Base-by-base conservation (phyloP, 2,797 vertebrate species). In the Xyrichtys novacula region DNA sequence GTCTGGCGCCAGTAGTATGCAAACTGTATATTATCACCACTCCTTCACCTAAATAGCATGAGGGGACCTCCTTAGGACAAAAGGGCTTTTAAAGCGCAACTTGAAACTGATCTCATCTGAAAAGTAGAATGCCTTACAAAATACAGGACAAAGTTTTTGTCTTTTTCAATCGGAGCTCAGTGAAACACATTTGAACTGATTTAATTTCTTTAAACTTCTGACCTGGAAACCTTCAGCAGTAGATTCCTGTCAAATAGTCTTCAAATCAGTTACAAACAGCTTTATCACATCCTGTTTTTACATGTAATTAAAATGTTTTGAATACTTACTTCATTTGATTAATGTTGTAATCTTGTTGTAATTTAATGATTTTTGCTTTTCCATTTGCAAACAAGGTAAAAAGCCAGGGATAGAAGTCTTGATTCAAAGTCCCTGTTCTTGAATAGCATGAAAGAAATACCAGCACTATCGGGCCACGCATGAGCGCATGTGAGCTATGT, bases 1-100 rank as follows among this genome's bases (percentile, higher is more conserved):
- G 96, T 89, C 96, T 97, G 97, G 97, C 97, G 97, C 98, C 97
- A 97, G 96, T 88, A 88, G 95, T 91, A 96, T 95, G 96, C 96
- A 94, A 96, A 97, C 96, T 95, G 94, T 96, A 94, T 96, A 96
- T 98, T 97, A 97, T 96, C 95, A 95, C 95, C 95, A 95, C 96
- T 97, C 93, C 96, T 95, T 95, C 95, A 95, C 95, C 96, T 95
- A 94, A 95, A 94, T 94, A 96, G 95, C 95, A 93, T 83, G 90
- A 91, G 93, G 88, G 93, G 94, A 93, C 94, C 95, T 95, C 93
- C 93, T 94, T 90, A 89, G 91, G 91, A 91, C 91, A 91, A 91
- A 89, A 91, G 81, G 79, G 88, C 81, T 94, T 94, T 93, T 93
- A 89, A 94, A 94, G 92, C 86, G 87, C 92, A 95, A 94, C 89